These are phyloP conservation scores for Drosophila bocki DNA, from an alignment of 1,140 invertebrate species.

Conservation along the genomic window DNA sequence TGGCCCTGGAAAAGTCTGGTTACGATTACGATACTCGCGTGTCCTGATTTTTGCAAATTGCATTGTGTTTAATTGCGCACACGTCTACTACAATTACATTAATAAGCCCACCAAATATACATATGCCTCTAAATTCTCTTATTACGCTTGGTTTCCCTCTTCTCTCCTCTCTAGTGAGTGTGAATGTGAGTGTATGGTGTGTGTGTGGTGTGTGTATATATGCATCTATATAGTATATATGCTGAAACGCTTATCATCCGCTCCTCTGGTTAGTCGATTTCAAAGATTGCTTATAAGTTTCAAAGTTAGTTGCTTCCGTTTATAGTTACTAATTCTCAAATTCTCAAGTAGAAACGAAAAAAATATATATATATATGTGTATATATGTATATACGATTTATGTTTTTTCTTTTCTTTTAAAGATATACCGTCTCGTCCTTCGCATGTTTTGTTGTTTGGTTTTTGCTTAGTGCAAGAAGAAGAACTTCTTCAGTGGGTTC, in stretches of 20 bases:
- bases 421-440: constrained; percentile 25
- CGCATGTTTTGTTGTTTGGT: constrained; percentile 27
- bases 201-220: constrained; percentile 40
- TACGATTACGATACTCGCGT: constrained; percentile 42
- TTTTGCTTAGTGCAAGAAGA: constrained; percentile 79
- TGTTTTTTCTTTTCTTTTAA: constrained; percentile 22
- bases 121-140: constrained; percentile 58
- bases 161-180: constrained; percentile 13
- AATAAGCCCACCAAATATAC: constrained; percentile 73
- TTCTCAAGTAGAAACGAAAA: constrained; percentile 58
- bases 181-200: constrained; percentile 25
- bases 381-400: constrained; percentile 38
- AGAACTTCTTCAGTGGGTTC: constrained; percentile 81
- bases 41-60: constrained; percentile 31
- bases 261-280: constrained; percentile 67
- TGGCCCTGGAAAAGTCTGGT: constrained; percentile 35
- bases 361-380: constrained; percentile 37
- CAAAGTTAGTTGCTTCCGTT: constrained; percentile 74
- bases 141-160: constrained; percentile 32
- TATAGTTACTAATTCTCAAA: constrained; percentile 58
- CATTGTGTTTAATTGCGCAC: constrained; percentile 52
- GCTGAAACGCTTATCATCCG: constrained; percentile 57
- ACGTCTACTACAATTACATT: constrained; percentile 68
- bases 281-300: constrained; percentile 83
- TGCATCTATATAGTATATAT: constrained; percentile 57